Conservation (phyloP, 2,797 vertebrate species). For the Phataginus tricuspis region DNA sequence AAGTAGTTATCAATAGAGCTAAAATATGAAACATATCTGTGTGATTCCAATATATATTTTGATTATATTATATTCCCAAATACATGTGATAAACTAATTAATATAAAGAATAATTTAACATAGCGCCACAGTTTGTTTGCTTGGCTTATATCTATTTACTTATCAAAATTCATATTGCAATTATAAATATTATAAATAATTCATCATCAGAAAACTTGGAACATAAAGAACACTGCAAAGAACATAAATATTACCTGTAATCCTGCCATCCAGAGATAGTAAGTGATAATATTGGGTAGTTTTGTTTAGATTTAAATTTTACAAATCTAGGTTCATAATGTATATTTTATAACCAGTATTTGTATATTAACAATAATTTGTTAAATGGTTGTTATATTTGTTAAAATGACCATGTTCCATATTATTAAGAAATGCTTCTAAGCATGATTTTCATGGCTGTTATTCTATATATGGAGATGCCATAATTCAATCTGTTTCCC, state of each 20-base stretch:
- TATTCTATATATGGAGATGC: not conserved
- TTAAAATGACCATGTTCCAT: not conserved
- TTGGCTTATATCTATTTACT: not conserved
- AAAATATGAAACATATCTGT: not conserved
- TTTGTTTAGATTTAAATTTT: not conserved
- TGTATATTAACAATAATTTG: not conserved
- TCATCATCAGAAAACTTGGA: constrained; percentile 10
- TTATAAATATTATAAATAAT: no score
- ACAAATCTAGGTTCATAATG: not conserved
- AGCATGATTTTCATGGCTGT: not conserved
- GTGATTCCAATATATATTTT: not conserved
- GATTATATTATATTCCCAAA: not conserved
- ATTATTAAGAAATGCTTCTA: not conserved
- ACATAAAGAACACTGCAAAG: not conserved
- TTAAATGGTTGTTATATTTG: no score
- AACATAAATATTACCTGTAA: not conserved
- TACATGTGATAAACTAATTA: not conserved
- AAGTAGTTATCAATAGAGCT: not conserved
- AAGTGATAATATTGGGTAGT: not conserved
- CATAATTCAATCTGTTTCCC: not conserved
- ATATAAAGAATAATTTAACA: not conserved
- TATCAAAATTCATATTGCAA: not conserved
- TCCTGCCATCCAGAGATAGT: not conserved
- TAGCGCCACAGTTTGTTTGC: not conserved
- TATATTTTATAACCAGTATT: not conserved